Evolutionary conservation across 2,888 invertebrate species (phyloP).

Genomic region (Lottia gigantea): DNA sequence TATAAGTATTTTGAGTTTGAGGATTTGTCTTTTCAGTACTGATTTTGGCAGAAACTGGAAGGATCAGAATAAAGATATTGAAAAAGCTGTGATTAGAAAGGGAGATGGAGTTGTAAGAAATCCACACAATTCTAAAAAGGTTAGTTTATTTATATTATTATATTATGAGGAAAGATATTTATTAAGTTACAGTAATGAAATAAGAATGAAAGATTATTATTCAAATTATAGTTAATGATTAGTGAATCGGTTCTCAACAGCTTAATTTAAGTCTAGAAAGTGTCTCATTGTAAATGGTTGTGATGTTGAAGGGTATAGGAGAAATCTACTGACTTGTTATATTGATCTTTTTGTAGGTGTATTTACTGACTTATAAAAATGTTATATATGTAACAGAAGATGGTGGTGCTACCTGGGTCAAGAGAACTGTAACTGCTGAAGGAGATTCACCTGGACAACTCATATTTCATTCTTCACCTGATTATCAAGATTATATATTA

Average conservation of each 20-base stretch:
- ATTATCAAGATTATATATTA: slow-evolving; percentile 36
- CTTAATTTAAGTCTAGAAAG: too few species aligned
- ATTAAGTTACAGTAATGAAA: not conserved
- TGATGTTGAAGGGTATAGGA: not conserved
- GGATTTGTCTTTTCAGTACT: slow-evolving; percentile 34
- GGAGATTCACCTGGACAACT: slow-evolving; percentile 32
- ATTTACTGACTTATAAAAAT: slow-evolving; percentile 42
- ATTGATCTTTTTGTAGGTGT: slow-evolving; percentile 40
- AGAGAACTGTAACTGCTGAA: slow-evolving; percentile 21
- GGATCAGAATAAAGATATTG: slow-evolving; percentile 25
- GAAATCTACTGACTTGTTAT: not conserved
- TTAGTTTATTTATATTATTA: slow-evolving; percentile 16
- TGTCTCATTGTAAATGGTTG: not conserved
- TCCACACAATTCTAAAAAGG: slow-evolving; percentile 46
- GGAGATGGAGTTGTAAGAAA: slow-evolving; percentile 50
- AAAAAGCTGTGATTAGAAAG: slow-evolving; percentile 37
- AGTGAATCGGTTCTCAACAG: too few species aligned
- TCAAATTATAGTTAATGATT: too few species aligned
- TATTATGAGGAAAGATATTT: too few species aligned
- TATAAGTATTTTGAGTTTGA: not conserved
- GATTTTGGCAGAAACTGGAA: slow-evolving; percentile 42
- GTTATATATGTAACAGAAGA: slow-evolving; percentile 46
- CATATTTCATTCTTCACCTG: slow-evolving; percentile 40
- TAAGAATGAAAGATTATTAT: not conserved
- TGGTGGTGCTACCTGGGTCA: slow-evolving; percentile 41